phyloP scores from a whole-genome alignment of 2,888 invertebrate genomes.

The Microctonus aethiopoides region DNA sequence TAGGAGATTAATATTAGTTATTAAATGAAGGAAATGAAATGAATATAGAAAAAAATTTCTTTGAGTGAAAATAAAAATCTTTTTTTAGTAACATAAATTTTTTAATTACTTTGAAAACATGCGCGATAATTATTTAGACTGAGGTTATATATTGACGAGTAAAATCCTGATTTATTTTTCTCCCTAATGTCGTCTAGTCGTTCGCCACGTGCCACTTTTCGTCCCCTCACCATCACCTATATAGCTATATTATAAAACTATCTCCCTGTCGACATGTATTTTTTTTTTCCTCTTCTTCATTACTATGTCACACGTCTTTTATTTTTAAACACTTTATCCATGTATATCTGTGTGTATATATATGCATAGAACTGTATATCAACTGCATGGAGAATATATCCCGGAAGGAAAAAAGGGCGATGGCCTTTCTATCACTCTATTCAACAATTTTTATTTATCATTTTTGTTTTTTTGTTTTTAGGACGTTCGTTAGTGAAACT shows the following conservation, averaged over 20 bases:
- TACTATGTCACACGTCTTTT: constrained; percentile 2
- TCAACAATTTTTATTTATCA: not conserved
- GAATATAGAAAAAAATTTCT: not conserved
- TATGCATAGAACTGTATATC: too few species aligned
- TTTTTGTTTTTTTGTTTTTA: not conserved
- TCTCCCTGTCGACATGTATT: constrained; percentile 17
- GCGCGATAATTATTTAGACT: not conserved
- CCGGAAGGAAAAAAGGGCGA: constrained; percentile 29
- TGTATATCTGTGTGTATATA: not conserved
- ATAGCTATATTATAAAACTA: not conserved
- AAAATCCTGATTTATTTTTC: not conserved
- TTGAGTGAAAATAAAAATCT: too few species aligned
- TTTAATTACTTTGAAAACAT: not conserved
- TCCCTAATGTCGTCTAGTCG: not conserved
- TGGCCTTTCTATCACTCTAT: constrained; percentile 4
- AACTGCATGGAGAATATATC: constrained; percentile 23
- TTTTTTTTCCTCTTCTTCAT: not conserved
- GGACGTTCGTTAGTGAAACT: too few species aligned
- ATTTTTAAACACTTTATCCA: constrained; percentile 21
- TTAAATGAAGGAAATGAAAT: not conserved
- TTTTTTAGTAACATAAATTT: not conserved
- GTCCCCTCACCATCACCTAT: not conserved
- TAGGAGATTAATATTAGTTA: too few species aligned
- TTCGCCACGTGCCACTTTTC: not conserved
- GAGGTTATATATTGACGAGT: too few species aligned